These are phyloP conservation scores for Globia sparganii DNA, from an alignment of 2,888 invertebrate genomes.

Conservation along the genomic window DNA sequence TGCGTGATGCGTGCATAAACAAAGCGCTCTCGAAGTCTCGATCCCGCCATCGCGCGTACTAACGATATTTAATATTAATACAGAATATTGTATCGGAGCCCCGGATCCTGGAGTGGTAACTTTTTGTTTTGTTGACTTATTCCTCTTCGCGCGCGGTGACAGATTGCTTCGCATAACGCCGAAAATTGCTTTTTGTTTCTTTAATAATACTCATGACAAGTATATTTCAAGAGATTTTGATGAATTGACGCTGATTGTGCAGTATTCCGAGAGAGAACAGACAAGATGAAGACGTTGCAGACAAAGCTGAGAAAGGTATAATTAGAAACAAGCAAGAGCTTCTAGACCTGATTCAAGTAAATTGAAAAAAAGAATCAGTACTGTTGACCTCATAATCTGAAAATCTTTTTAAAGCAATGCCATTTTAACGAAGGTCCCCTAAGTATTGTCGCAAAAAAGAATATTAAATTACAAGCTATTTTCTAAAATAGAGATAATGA, in stretches of 20 bases:
- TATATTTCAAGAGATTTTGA: constrained; percentile 66
- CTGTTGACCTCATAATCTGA: constrained; percentile 40
- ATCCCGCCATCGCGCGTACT: constrained; percentile 17
- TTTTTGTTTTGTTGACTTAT: constrained; percentile 74
- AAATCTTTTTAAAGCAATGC: constrained; percentile 59
- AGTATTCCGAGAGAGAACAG: constrained; percentile 23
- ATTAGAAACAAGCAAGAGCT: constrained; percentile 19
- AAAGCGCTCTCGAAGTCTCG: constrained; percentile 25
- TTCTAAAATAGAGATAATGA: constrained; percentile 74
- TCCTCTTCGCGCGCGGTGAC: constrained; percentile 62
- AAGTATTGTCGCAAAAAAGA: constrained; percentile 62
- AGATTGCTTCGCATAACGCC: constrained; percentile 64
- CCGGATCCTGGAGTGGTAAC: constrained; percentile 58
- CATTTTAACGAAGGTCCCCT: constrained; percentile 65
- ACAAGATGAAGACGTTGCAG: constrained; percentile 1
- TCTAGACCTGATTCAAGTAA: constrained; percentile 12
- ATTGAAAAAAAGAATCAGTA: constrained; percentile 40
- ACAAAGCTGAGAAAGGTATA: neutral
- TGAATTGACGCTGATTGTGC: constrained; percentile 62
- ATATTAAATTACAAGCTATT: constrained; percentile 69
- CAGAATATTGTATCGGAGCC: constrained; percentile 46
- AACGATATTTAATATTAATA: constrained; percentile 63
- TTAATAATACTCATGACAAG: constrained; percentile 70
- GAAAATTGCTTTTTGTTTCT: constrained; percentile 70
- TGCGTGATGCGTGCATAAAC: constrained; percentile 40